Evolutionary conservation across 2,797 vertebrate species (phyloP).

Genomic region (Moxostoma hubbsi): DNA sequence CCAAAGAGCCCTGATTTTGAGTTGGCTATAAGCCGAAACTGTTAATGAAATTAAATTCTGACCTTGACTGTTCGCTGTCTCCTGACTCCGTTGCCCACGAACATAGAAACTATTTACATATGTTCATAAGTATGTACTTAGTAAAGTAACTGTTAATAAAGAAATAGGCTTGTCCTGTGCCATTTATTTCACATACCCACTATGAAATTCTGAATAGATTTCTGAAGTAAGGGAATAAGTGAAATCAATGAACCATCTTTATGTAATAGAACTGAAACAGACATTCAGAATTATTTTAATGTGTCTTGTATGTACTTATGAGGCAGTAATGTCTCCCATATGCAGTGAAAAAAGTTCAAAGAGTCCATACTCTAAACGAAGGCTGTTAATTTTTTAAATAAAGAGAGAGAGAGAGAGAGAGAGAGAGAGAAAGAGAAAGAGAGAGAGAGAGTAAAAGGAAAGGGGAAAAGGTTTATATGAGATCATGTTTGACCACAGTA

Average conservation of each 20-base stretch:
- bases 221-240: neutral
- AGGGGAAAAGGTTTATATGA: neutral
- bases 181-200: neutral
- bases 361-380: neutral
- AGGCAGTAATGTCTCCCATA: neutral
- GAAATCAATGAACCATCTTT: neutral
- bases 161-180: neutral
- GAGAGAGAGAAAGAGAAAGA: no score
- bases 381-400: neutral
- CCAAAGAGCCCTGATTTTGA: no score
- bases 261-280: neutral
- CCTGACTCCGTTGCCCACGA: no score
- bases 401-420: neutral
- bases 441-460: neutral
- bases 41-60: no score
- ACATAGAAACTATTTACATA: no score
- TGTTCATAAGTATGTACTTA: no score
- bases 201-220: neutral
- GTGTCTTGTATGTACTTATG: neutral
- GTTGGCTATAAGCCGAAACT: no score
- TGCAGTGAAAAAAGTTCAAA: neutral
- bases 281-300: neutral
- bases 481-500: conserved; percentile 18
- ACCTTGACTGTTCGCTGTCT: no score
- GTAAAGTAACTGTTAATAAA: neutral